Evolutionary conservation across 1,140 invertebrate species (phyloP).

Genomic region (Phthorimaea operculella): DNA sequence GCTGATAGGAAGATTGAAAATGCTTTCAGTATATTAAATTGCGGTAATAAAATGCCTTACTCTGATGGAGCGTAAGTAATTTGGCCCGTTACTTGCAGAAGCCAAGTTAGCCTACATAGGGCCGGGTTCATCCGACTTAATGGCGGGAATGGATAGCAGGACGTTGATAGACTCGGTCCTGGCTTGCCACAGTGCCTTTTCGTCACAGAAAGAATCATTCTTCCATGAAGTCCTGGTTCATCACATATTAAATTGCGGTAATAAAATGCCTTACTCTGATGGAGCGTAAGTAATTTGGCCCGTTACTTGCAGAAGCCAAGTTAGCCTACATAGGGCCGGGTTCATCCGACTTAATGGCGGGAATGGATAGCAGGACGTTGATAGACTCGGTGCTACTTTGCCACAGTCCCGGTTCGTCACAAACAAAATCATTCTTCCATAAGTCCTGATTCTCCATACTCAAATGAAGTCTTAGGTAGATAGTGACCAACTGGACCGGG

Average conservation of each 20-base stretch:
- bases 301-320: constrained; percentile 17
- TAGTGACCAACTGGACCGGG: no score
- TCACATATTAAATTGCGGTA: constrained; percentile 1
- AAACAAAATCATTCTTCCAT: no score
- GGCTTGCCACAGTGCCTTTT: no score
- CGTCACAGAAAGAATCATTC: no score
- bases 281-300: constrained; percentile 11
- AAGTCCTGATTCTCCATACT: no score
- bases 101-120: constrained; percentile 13
- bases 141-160: neutral
- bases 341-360: constrained; percentile 2
- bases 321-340: constrained; percentile 13
- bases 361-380: neutral
- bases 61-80: constrained; percentile 5
- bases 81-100: constrained; percentile 18
- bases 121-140: constrained; percentile 3
- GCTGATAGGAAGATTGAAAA: neutral
- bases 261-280: neutral
- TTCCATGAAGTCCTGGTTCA: no score
- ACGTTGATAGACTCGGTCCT: no score
- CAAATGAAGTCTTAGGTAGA: no score
- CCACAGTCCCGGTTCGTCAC: no score
- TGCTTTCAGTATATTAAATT: constrained; percentile 2
- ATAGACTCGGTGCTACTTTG: no score
- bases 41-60: neutral